Percentiles rank a stretch among this genome's conserved stretches.
phyloP scores from a whole-genome alignment of 2,888 invertebrate genomes.

The Nysson spinosus region DNA sequence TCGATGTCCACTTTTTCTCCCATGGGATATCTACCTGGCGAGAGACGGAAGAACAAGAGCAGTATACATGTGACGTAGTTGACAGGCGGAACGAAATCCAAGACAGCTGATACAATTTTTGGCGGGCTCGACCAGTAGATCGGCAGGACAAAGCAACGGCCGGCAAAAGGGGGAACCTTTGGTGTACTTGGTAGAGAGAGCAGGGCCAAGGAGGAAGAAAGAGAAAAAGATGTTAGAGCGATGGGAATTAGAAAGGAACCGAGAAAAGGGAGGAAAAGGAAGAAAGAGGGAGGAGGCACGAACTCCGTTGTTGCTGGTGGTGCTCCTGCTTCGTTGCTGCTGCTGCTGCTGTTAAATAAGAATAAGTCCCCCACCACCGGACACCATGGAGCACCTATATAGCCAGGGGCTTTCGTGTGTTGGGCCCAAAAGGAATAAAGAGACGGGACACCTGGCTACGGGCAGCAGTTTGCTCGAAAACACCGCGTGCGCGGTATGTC shows the following conservation, averaged over 20 bases:
- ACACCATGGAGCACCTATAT: conserved; percentile 64
- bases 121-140: conserved; percentile 67
- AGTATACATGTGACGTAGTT: conserved; percentile 37
- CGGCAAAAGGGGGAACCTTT: conserved; percentile 19
- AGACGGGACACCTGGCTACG: conserved; percentile 73
- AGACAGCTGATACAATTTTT: conserved; percentile 77
- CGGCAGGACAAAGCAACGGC: background rate
- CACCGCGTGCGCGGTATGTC: conserved; percentile 40
- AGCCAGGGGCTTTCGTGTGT: conserved; percentile 63
- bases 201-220: conserved; percentile 27
- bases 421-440: conserved; percentile 75
- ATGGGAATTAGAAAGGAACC: conserved; percentile 7
- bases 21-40: conserved; percentile 46
- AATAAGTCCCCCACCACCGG: conserved; percentile 69
- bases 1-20: conserved; percentile 39
- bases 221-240: conserved; percentile 19
- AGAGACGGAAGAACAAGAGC: conserved; percentile 35
- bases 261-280: conserved; percentile 39
- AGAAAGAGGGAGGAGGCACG: conserved; percentile 53
- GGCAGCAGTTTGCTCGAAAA: conserved; percentile 71
- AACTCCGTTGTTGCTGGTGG: conserved; percentile 37
- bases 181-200: conserved; percentile 10
- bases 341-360: conserved; percentile 74
- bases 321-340: conserved; percentile 65
- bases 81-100: conserved; percentile 62